These are phyloP conservation scores for Aethina tumida DNA, from an alignment of 1,140 invertebrate genomes.

Conservation along the genomic window DNA sequence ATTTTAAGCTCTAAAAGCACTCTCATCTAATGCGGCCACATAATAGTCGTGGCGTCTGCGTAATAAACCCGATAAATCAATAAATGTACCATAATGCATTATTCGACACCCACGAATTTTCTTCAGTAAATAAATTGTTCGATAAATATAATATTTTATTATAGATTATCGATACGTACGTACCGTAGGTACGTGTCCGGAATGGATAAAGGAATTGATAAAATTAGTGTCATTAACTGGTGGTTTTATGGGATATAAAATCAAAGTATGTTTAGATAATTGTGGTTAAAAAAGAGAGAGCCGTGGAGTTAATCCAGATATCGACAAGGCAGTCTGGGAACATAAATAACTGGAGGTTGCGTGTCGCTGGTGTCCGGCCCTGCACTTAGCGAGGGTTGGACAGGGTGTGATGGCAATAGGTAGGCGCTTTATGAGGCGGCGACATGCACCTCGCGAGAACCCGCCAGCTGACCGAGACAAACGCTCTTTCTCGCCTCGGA, in stretches of 20 bases:
- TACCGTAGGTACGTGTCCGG: no score
- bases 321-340: conserved; percentile 5
- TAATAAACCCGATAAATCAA: conserved; percentile 20
- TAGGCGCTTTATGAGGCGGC: conserved; percentile 18
- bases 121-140: no score
- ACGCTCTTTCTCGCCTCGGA: conserved; percentile 18
- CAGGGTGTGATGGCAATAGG: conserved; percentile 23
- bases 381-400: conserved; percentile 26
- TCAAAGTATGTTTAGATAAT: no score
- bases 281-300: no score
- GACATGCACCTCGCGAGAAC: conserved; percentile 23
- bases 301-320: no score
- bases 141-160: no score
- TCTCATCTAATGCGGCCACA: conserved; percentile 23
- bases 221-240: no score
- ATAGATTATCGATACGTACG: no score
- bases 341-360: conserved; percentile 21
- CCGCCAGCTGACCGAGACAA: conserved; percentile 20
- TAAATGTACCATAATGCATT: conserved; percentile 23
- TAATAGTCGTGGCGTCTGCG: conserved; percentile 18
- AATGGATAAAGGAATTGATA: no score
- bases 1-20: conserved; percentile 29
- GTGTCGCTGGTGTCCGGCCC: conserved; percentile 17
- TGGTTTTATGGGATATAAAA: no score
- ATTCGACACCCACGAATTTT: no score